Evolutionary conservation across 2,888 invertebrate species (phyloP), one percentile per base, ranked within the genome.

Genomic region (Parthenolecanium corni): DNA sequence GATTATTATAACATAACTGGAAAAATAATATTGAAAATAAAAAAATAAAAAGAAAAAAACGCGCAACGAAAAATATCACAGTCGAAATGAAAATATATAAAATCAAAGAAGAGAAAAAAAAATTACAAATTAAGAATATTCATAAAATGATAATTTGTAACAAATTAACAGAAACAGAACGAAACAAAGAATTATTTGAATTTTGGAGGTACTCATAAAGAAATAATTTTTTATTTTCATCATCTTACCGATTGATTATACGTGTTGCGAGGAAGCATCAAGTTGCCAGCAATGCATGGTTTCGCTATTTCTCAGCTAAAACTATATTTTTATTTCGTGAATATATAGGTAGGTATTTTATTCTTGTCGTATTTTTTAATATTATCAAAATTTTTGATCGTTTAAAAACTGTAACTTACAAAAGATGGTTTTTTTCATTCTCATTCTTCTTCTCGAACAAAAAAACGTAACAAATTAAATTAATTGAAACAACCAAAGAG

Each of bases 41-140:
- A 54, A 42, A 54, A 38, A 16, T 12, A 51, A 49, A 61, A 38
- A 46, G 16, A 23, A 38, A n/a, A 57, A 57, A 61, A 61, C 51
- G 40, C 61, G 49, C 61, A 61, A 61, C 61, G 61, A 49, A 61
- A 61, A 61, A 61, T 61, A 61, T 61, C 61, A 61, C 61, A 61
- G 61, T 61, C 61, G 12, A 49, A 49, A 18, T 49, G 21, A 49
- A 49, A 49, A 23, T 14, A 14, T 9, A 44, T 14, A 44, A 44
- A 44, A 18, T 14, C 21, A 49, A 49, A 49, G 21, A 49, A 14
- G 6, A 49, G 21, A 12, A 49, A 16, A 49, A n/a, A n/a, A n/a
- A n/a, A n/a, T n/a, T n/a, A n/a, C n/a, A n/a, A n/a, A n/a, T n/a
- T n/a, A n/a, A n/a, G n/a, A n/a, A n/a, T n/a, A n/a, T n/a, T n/a